A percentile compares a stretch with the other conserved stretches of the same genome.
These are phyloP conservation scores for Ia io DNA, from an alignment of 2,113 vertebrate genomes.

Conservation along the genomic window DNA sequence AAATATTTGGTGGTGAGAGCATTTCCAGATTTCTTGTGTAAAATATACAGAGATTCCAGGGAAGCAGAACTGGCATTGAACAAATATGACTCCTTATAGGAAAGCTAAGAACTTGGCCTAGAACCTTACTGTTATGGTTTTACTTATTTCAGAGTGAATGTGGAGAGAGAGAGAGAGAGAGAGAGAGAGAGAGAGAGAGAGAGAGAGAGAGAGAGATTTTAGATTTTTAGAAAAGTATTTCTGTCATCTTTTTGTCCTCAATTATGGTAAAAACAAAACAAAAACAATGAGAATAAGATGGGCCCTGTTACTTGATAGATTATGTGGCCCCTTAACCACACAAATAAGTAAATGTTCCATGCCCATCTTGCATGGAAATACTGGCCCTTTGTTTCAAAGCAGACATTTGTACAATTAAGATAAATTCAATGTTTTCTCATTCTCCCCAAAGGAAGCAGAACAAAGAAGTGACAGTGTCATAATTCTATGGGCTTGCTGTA, in stretches of 20 bases:
- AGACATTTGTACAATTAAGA: neutral
- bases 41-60: neutral
- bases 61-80: neutral
- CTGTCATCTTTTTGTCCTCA: neutral
- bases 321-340: neutral
- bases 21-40: neutral
- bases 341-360: neutral
- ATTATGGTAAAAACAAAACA: neutral
- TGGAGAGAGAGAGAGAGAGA: neutral
- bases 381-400: neutral
- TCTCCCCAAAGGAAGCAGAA: accelerated
- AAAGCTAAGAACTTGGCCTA: neutral
- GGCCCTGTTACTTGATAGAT: neutral
- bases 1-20: neutral
- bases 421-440: neutral
- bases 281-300: neutral
- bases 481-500: neutral
- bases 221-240: neutral
- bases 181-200: neutral
- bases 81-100: neutral
- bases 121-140: neutral
- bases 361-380: neutral
- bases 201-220: neutral
- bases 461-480: neutral
- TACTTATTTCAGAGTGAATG: neutral